Conservation (phyloP, 2,113 vertebrate species). For the Eptatretus burgeri region DNA sequence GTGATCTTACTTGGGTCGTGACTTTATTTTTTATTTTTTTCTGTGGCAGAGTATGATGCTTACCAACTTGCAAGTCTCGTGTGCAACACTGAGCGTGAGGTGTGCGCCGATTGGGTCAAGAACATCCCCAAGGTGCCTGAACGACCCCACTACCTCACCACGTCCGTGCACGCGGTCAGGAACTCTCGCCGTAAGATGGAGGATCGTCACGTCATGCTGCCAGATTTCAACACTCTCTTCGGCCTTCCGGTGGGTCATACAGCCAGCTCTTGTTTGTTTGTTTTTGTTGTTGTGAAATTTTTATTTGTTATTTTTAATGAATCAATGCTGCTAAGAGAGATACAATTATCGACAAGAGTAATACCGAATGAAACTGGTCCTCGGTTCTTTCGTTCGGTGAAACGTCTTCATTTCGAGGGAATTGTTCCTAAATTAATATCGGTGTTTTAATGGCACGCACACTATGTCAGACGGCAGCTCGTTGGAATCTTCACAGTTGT, state of each 20-base stretch:
- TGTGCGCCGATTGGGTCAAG: slow-evolving; percentile 24
- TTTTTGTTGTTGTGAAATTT: not conserved
- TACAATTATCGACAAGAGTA: too few relatives aligned
- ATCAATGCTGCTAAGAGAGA: too few relatives aligned
- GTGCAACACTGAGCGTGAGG: slow-evolving; percentile 32
- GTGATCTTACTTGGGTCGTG: too few relatives aligned
- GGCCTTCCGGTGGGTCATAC: slow-evolving; percentile 25
- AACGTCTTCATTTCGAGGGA: too few relatives aligned
- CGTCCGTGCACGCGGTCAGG: slow-evolving; percentile 45
- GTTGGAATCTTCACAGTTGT: too few relatives aligned
- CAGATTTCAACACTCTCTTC: slow-evolving; percentile 44
- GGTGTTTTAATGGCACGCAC: too few relatives aligned
- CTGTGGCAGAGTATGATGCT: slow-evolving; percentile 27
- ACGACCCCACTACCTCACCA: slow-evolving; percentile 14
- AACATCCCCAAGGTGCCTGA: slow-evolving; percentile 9
- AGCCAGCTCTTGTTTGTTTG: not conserved
- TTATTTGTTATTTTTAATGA: too few relatives aligned
- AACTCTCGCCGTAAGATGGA: slow-evolving; percentile 78
- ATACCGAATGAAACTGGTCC: too few relatives aligned
- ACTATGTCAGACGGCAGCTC: too few relatives aligned
- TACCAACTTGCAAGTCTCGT: slow-evolving; percentile 24
- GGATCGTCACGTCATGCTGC: slow-evolving; percentile 40
- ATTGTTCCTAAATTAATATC: too few relatives aligned
- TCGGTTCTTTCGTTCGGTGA: too few relatives aligned
- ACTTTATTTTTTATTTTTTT: slow-evolving; percentile 5